phyloP scores from a whole-genome alignment of 2,797 vertebrate genomes.

The Tiaroga cobitis region DNA sequence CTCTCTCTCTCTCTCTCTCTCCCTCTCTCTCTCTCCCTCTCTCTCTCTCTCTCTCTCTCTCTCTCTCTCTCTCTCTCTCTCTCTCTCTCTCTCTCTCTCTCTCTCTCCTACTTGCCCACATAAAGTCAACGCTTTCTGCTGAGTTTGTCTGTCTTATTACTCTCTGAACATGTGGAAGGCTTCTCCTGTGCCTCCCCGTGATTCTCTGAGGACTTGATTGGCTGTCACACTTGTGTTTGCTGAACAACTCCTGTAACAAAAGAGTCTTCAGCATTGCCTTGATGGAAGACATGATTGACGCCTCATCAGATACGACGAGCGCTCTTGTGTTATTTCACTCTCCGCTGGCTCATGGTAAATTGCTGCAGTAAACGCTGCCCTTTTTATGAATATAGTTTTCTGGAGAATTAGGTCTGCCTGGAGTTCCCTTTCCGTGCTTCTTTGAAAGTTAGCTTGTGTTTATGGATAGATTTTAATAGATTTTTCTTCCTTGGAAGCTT shows the following conservation, averaged over 20 bases:
- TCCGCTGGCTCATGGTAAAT: slow-evolving; percentile 17
- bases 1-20: neutral
- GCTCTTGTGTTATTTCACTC: slow-evolving; percentile 37
- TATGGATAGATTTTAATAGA: slow-evolving; percentile 11
- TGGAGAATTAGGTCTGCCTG: neutral
- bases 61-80: neutral
- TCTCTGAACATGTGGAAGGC: slow-evolving; percentile 12
- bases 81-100: neutral
- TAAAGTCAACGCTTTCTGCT: slow-evolving; percentile 13
- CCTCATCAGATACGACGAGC: slow-evolving; percentile 28
- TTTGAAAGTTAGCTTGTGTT: slow-evolving; percentile 12
- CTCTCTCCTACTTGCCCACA: neutral
- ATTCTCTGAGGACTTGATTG: slow-evolving; percentile 38
- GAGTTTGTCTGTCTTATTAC: slow-evolving; percentile 24
- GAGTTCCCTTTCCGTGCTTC: slow-evolving; percentile 1
- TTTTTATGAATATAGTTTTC: slow-evolving; percentile 9
- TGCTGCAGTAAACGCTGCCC: neutral
- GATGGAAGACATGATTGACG: slow-evolving; percentile 34
- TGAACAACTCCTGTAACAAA: slow-evolving; percentile 44
- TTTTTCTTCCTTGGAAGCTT: slow-evolving; percentile 29
- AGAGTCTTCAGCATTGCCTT: slow-evolving; percentile 35
- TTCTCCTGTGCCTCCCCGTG: slow-evolving; percentile 19
- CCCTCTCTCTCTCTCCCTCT: neutral
- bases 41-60: neutral
- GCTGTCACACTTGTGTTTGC: slow-evolving; percentile 43